These are phyloP conservation scores for Notodonta dromedarius DNA, from an alignment of 2,888 invertebrate species.

Conservation along the genomic window DNA sequence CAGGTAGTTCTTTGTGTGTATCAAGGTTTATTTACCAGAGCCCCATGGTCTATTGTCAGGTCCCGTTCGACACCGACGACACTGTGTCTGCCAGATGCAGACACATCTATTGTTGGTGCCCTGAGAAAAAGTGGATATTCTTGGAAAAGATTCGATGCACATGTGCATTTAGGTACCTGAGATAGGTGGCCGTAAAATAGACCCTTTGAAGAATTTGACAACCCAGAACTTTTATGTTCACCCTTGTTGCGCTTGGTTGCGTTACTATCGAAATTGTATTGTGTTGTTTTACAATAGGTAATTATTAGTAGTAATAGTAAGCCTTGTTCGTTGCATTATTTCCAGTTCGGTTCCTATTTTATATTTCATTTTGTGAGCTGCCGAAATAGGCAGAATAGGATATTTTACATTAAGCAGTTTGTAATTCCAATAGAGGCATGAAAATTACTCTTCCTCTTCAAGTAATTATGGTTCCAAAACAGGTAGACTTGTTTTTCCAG, in stretches of 20 bases:
- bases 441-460: too few relatives aligned
- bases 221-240: conserved; percentile 22
- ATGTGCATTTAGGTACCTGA: conserved; percentile 65
- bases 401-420: too few relatives aligned
- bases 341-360: too few relatives aligned
- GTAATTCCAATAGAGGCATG: too few relatives aligned
- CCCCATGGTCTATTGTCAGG: conserved; percentile 51
- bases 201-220: conserved; percentile 43
- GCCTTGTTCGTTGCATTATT: conserved; percentile 28
- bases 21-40: conserved; percentile 36
- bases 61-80: conserved; percentile 55
- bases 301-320: conserved; percentile 33
- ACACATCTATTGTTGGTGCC: conserved; percentile 52
- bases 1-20: conserved; percentile 54
- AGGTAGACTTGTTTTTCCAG: too few relatives aligned
- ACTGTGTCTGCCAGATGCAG: conserved; percentile 74
- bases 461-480: too few relatives aligned
- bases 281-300: conserved; percentile 34
- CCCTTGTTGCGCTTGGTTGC: conserved; percentile 31
- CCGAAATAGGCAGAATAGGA: too few relatives aligned
- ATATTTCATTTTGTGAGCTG: too few relatives aligned
- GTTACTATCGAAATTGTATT: conserved; percentile 17
- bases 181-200: conserved; percentile 38
- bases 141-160: conserved; percentile 64
- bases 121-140: conserved; percentile 55